Conservation (phyloP, 2,113 vertebrate genomes). For the Hydropotes inermis region DNA sequence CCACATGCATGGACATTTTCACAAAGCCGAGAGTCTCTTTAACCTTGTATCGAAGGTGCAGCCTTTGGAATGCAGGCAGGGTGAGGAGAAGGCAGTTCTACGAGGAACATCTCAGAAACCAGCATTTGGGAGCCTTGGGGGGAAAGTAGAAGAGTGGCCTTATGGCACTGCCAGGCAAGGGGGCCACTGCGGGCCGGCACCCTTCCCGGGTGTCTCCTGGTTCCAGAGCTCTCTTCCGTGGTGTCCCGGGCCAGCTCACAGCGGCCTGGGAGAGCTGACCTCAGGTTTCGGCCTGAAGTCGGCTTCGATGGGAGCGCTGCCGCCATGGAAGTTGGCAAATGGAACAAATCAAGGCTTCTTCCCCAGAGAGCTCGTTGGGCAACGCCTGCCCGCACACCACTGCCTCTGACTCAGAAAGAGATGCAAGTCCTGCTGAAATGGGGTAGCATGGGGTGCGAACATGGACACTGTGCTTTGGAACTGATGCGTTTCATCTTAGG, state of each 20-base stretch:
- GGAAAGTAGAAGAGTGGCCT: neutral
- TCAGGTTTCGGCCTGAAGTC: neutral
- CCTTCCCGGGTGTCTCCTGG: neutral
- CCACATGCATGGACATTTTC: neutral
- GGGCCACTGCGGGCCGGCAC: rapidly evolving
- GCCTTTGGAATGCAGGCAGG: neutral
- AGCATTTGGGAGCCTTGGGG: neutral
- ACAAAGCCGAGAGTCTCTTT: neutral
- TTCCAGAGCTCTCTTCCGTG: rapidly evolving
- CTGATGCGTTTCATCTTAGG: slow-evolving; percentile 1
- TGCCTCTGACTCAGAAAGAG: slow-evolving; percentile 44
- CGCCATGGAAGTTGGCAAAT: neutral
- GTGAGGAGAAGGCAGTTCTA: neutral
- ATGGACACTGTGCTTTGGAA: neutral
- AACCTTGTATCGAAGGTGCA: neutral
- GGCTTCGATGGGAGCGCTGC: neutral
- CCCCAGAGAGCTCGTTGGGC: neutral
- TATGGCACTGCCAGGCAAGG: neutral
- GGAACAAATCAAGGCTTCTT: neutral
- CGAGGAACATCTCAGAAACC: rapidly evolving
- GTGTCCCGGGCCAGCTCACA: rapidly evolving
- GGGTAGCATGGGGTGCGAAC: neutral
- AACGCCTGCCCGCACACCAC: neutral
- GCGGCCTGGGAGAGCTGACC: neutral
- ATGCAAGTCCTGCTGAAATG: neutral